Evolutionary conservation across 2,888 invertebrate genomes (phyloP).

Genomic region (Pegoplata infirma): DNA sequence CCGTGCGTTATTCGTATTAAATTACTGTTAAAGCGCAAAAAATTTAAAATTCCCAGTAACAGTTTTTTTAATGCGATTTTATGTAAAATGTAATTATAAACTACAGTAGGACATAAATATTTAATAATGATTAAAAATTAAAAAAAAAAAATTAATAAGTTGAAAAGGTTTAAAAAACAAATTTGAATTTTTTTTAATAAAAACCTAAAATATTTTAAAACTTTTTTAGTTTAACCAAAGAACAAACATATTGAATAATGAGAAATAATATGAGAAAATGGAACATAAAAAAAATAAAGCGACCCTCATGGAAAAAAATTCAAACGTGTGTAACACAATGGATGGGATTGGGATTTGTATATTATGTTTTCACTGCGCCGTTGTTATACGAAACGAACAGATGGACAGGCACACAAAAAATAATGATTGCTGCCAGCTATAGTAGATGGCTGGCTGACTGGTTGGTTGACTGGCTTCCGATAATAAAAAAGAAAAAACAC

Average conservation of each 20-base stretch:
- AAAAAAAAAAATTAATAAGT: no score
- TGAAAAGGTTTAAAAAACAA: neutral
- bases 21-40: constrained; percentile 33
- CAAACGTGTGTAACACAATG: constrained; percentile 19
- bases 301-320: constrained; percentile 59
- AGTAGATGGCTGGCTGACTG: constrained; percentile 31
- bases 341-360: constrained; percentile 33
- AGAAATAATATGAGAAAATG: constrained; percentile 41
- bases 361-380: neutral
- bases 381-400: constrained; percentile 38
- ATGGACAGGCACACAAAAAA: constrained; percentile 28
- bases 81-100: constrained; percentile 1
- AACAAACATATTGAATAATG: constrained; percentile 11
- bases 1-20: constrained; percentile 28
- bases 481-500: constrained; percentile 32
- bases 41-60: constrained; percentile 26
- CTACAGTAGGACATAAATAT: neutral
- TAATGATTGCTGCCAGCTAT: constrained; percentile 43
- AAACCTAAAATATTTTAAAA: neutral
- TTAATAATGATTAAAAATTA: no score
- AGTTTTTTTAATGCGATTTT: no score
- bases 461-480: constrained; percentile 50
- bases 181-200: neutral
- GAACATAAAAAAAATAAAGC: constrained; percentile 56
- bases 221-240: neutral